Conservation (phyloP, 2,888 invertebrate genomes). For the Stenodema calcarata region DNA sequence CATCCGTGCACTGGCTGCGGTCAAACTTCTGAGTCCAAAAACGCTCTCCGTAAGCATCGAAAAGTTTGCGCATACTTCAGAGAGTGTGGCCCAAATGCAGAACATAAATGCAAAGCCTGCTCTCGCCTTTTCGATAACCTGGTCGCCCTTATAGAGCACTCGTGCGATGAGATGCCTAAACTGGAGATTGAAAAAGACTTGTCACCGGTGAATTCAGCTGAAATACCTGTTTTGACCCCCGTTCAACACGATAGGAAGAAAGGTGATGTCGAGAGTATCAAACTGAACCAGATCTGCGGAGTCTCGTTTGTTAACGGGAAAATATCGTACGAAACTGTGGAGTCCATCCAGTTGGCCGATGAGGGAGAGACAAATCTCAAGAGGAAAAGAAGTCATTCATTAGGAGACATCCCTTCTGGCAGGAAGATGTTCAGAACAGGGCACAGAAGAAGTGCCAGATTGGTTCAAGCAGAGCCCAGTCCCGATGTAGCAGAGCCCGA, state of each 20-base stretch:
- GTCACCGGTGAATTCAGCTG: slow-evolving; percentile 46
- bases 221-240: slow-evolving; percentile 51
- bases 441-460: slow-evolving; percentile 17
- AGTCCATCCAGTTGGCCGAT: neutral
- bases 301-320: slow-evolving; percentile 39
- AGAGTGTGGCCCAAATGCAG: slow-evolving; percentile 38
- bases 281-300: slow-evolving; percentile 23
- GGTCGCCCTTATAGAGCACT: slow-evolving; percentile 46
- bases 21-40: slow-evolving; percentile 24
- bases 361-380: neutral
- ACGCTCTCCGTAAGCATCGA: slow-evolving; percentile 25
- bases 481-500: slow-evolving; percentile 48
- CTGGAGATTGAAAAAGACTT: slow-evolving; percentile 52
- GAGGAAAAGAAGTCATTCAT: slow-evolving; percentile 28
- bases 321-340: slow-evolving; percentile 47
- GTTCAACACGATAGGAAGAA: neutral
- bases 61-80: slow-evolving; percentile 44
- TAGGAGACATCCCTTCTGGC: slow-evolving; percentile 28
- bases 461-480: neutral
- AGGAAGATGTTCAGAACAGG: slow-evolving; percentile 14
- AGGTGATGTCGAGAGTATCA: neutral
- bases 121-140: slow-evolving; percentile 11
- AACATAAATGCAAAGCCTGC: slow-evolving; percentile 47
- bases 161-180: slow-evolving; percentile 53
- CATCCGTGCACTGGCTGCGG: slow-evolving; percentile 44